Evolutionary conservation across 2,113 vertebrate genomes (phyloP), one percentile per base, ranked within the genome.

Genomic region (Gymnocephalus cernua): DNA sequence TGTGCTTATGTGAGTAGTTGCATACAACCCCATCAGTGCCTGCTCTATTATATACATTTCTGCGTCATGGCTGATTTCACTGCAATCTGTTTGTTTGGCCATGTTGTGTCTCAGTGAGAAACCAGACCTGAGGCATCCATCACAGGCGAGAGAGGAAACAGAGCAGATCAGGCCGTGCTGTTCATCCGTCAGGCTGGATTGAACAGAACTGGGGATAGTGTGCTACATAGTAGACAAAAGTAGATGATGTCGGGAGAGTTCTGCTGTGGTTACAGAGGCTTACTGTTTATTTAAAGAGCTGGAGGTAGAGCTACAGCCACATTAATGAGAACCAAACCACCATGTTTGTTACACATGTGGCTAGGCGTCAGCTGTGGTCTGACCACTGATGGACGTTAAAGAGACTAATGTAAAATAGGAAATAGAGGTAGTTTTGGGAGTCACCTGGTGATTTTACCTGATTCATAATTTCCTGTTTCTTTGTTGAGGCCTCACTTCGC

Each of bases 251-350:
- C 54, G 81, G 84, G 87, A 84, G 86, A 79, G 50, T 32, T 74
- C n/a, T 72, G 82, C 79, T 84, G 91, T 51, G 83, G 89, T 89
- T 90, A 84, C 83, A 71, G 72, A 89, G 88, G 84, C 86, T 63
- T 29, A 2, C 50, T 81, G 92, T 94, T 95, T 95, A 94, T 94
- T 95, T 94, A 93, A 90, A 90, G 89, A 93, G 89, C 79, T 74
- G 86, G 81, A 89, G 79, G 73, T 79, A 83, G 44, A 80, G 87
- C 87, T 74, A 53, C 82, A 78, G 88, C 79, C 90, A 13, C 87
- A 57, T 85, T 94, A 94, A 94, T 93, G 90, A 93, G 90, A 92
- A 91, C 88, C 90, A 93, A 93, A 92, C 90, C 86, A 4, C 80
- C 82, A 35, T 81, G 91, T 93, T 93, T 88, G 91, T 90, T 89